Evolutionary conservation across 2,113 vertebrate genomes (phyloP).

Genomic region (Hippocampus zosterae): DNA sequence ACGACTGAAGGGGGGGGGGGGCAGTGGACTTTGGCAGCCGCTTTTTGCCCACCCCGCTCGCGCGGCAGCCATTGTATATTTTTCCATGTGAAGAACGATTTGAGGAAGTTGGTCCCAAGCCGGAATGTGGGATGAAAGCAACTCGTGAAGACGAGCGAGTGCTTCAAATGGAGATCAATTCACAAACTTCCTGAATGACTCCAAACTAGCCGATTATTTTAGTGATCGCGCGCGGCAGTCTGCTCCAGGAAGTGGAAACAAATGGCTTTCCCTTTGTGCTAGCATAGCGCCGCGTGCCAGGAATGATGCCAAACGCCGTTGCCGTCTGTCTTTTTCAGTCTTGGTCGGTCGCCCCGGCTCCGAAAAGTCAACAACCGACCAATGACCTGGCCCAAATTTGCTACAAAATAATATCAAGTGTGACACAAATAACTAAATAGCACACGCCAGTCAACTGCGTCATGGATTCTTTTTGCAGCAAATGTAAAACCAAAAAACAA

Average conservation of each 20-base stretch:
- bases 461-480: constrained; percentile 58
- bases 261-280: too few species aligned
- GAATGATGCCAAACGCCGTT: too few species aligned
- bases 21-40: constrained; percentile 90
- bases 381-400: neutral
- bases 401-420: neutral
- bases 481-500: constrained; percentile 71
- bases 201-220: too few species aligned
- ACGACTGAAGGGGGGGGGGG: constrained; percentile 80
- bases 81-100: constrained; percentile 83
- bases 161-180: too few species aligned
- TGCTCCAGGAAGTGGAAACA: neutral
- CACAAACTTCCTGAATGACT: too few species aligned
- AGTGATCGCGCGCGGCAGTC: too few species aligned
- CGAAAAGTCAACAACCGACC: neutral
- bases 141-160: too few species aligned
- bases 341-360: neutral
- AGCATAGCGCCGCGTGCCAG: neutral
- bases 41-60: constrained; percentile 90
- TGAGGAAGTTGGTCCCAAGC: too few species aligned
- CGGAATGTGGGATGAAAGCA: too few species aligned
- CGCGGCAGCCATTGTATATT: constrained; percentile 95
- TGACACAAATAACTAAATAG: neutral
- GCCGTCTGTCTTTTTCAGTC: neutral
- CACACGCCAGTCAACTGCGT: neutral